Evolutionary conservation across 2,888 invertebrate species (phyloP), one percentile per base, ranked within the genome.

Genomic region (Proisotoma minuta): DNA sequence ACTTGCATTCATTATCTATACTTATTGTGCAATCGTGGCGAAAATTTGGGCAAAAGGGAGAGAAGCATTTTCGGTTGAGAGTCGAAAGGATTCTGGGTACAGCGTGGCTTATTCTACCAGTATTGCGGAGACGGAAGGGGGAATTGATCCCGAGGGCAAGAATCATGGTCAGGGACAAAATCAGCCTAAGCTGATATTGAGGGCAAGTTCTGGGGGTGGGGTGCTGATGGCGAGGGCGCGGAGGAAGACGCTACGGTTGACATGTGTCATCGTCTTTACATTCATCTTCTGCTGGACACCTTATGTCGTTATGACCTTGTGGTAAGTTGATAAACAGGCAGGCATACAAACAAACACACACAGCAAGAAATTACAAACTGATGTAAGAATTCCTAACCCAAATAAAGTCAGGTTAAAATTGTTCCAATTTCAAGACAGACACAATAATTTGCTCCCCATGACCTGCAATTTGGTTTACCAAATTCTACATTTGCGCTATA

Each of bases 281-380:
- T 89, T 88, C 75, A 84, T 88, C 27, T 82, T 84, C 76, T 88
- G 88, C 77, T 88, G 88, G 86, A 84, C 88, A 2, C 88, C 89
- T 0, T 88, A 88, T 73, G 59, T 59, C 40, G 56, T 54, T 8
- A 66, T 66, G 52, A 63, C 63, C 18, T 22, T 66, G 1, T 66
- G 62, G 63, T 64, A 64, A 61, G 48, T 54, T 18, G 23, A n/a
- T n/a, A n/a, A n/a, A n/a, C n/a, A 34, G 15, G 34, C 34, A 34
- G 34, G 34, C 23, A 22, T 24, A 24, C 15, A n/a, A n/a, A n/a
- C n/a, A n/a, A n/a, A n/a, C n/a, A n/a, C n/a, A n/a, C n/a, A n/a
- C n/a, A n/a, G n/a, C n/a, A n/a, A n/a, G n/a, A n/a, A n/a, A n/a
- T n/a, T n/a, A n/a, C n/a, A n/a, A n/a, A n/a, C n/a, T n/a, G n/a